Percentiles rank a stretch among this genome's conserved stretches.
Conservation (phyloP, 2,113 vertebrate genomes). For the Laticauda colubrina region DNA sequence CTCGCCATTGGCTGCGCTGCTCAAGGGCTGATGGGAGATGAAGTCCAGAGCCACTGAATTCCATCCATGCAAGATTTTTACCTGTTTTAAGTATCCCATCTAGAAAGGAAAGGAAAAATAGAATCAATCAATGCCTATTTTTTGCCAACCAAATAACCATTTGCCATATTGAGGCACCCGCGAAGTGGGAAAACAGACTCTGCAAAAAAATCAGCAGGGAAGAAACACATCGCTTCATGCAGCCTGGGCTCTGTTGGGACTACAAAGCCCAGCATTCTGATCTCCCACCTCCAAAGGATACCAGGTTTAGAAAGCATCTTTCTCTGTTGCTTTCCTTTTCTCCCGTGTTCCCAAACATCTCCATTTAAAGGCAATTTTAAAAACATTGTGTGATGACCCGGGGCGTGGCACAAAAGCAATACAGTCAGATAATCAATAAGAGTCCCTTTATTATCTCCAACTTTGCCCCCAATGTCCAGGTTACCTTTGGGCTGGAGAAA, state of each 20-base stretch:
- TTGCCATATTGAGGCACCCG: not conserved
- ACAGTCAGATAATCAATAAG: too few species aligned
- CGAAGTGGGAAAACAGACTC: too few species aligned
- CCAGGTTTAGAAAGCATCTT: not conserved
- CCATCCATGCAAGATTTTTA: not conserved
- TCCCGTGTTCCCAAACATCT: not conserved
- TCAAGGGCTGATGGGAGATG: not conserved
- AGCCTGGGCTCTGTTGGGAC: not conserved
- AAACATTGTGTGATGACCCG: not conserved
- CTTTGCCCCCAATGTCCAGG: too few species aligned
- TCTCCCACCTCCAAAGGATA: not conserved
- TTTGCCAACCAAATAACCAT: not conserved
- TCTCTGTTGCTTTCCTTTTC: not conserved
- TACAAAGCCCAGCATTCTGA: not conserved
- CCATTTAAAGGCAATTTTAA: not conserved
- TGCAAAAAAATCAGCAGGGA: not conserved
- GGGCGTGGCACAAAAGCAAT: too few species aligned
- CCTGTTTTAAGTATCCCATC: not conserved
- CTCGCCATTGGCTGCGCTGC: not conserved
- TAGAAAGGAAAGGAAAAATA: not conserved
- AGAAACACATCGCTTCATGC: not conserved
- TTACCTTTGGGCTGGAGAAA: too few species aligned
- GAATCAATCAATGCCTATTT: too few species aligned
- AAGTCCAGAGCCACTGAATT: not conserved
- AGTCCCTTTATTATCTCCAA: too few species aligned